These are phyloP conservation scores for Autographa pulchrina DNA, from an alignment of 2,888 invertebrate genomes.

Conservation along the genomic window DNA sequence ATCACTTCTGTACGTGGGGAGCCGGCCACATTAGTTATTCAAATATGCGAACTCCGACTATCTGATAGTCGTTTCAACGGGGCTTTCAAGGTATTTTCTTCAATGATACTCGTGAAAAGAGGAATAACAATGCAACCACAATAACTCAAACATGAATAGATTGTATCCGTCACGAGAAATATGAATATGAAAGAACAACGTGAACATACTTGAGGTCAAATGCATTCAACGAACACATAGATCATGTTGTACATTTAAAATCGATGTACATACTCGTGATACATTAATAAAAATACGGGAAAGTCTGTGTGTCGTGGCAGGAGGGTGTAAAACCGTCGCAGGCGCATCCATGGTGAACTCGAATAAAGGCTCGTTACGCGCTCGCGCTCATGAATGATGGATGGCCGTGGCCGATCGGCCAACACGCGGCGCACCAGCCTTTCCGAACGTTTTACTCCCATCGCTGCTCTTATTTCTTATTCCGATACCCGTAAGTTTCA, in stretches of 20 bases:
- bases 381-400: slow-evolving; percentile 83
- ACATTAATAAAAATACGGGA: slow-evolving; percentile 67
- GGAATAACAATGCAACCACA: slow-evolving; percentile 76
- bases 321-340: slow-evolving; percentile 79
- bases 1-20: slow-evolving; percentile 70
- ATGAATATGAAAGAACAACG: slow-evolving; percentile 66
- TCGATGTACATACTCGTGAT: slow-evolving; percentile 77
- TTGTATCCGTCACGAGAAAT: slow-evolving; percentile 66
- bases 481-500: slow-evolving; percentile 61
- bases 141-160: slow-evolving; percentile 67
- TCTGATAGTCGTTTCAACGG: slow-evolving; percentile 78
- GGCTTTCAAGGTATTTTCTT: slow-evolving; percentile 73
- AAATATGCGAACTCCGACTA: slow-evolving; percentile 82
- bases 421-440: slow-evolving; percentile 66
- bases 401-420: slow-evolving; percentile 82
- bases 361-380: slow-evolving; percentile 88
- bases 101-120: slow-evolving; percentile 74
- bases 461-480: slow-evolving; percentile 59
- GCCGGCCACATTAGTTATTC: slow-evolving; percentile 81
- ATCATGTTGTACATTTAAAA: slow-evolving; percentile 74
- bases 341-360: slow-evolving; percentile 72
- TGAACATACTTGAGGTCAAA: slow-evolving; percentile 61
- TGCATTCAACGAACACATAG: slow-evolving; percentile 64
- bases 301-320: slow-evolving; percentile 51
- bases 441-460: slow-evolving; percentile 50